phyloP scores from a whole-genome alignment of 2,888 invertebrate species.

The Nowickia ferox region DNA sequence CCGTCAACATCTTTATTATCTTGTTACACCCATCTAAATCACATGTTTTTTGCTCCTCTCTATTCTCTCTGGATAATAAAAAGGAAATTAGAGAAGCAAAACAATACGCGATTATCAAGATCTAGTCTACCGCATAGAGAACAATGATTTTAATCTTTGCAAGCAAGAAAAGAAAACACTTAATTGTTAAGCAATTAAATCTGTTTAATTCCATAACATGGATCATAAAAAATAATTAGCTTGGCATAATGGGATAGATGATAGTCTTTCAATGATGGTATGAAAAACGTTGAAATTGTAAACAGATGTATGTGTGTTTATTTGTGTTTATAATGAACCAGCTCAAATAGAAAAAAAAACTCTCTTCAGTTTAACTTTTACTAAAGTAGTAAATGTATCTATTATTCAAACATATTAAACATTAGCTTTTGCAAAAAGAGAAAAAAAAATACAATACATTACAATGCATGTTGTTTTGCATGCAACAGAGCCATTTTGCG shows the following conservation, averaged over 20 bases:
- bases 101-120: not conserved
- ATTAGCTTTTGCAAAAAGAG: not conserved
- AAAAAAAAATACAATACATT: no score
- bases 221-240: conserved; percentile 31
- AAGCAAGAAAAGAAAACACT: not conserved
- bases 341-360: not conserved
- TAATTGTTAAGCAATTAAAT: conserved; percentile 30
- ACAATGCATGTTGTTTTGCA: no score
- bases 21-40: conserved; percentile 43
- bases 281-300: not conserved
- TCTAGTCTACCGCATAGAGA: conserved; percentile 17
- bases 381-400: not conserved
- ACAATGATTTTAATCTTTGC: conserved; percentile 19
- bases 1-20: conserved; percentile 34
- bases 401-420: no score
- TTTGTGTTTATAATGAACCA: not conserved
- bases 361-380: not conserved
- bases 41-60: not conserved
- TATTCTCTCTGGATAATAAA: conserved; percentile 13
- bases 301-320: no score
- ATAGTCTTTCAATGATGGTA: not conserved
- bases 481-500: no score
- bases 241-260: not conserved
- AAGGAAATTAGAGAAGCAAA: conserved; percentile 41
- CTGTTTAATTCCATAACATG: conserved; percentile 4